Percentiles rank a stretch among this genome's conserved stretches.
Evolutionary conservation across 1,140 invertebrate genomes (phyloP).

Genomic region (Linepithema humile): DNA sequence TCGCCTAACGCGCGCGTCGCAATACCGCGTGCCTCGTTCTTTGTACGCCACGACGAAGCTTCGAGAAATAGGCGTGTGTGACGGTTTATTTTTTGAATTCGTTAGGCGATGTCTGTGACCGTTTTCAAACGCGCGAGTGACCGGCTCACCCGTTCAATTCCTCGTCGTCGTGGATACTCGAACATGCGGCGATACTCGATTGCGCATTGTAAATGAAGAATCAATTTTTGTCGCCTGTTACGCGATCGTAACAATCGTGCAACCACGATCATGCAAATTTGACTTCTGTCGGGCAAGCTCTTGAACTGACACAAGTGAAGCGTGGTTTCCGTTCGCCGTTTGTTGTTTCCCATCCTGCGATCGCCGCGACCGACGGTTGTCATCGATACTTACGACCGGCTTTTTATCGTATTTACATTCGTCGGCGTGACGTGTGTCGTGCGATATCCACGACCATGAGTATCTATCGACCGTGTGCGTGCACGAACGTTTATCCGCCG

Average conservation of each 20-base stretch:
- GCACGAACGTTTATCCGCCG: not conserved
- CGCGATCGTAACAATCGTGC: not conserved
- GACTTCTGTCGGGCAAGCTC: not conserved
- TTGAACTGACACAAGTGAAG: not conserved
- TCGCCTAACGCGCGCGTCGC: not conserved
- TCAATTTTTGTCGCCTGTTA: conserved; percentile 5
- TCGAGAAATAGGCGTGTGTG: not conserved
- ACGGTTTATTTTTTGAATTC: conserved; percentile 59
- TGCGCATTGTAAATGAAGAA: conserved; percentile 1
- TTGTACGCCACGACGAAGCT: not conserved
- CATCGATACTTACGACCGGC: not conserved
- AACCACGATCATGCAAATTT: not conserved
- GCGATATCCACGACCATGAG: not conserved
- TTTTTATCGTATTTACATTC: not conserved
- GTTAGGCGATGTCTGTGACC: not conserved
- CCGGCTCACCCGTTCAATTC: not conserved
- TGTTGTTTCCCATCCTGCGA: not conserved
- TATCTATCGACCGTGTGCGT: not conserved
- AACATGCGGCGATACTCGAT: not conserved
- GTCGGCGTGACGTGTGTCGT: not conserved
- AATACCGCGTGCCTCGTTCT: not conserved
- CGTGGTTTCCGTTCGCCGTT: conserved; percentile 21
- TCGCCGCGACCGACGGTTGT: conserved; percentile 7
- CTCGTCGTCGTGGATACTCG: not conserved
- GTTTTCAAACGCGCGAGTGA: conserved; percentile 29